Base-by-base conservation (phyloP, 2,113 vertebrate species). In the Azemiops feae region DNA sequence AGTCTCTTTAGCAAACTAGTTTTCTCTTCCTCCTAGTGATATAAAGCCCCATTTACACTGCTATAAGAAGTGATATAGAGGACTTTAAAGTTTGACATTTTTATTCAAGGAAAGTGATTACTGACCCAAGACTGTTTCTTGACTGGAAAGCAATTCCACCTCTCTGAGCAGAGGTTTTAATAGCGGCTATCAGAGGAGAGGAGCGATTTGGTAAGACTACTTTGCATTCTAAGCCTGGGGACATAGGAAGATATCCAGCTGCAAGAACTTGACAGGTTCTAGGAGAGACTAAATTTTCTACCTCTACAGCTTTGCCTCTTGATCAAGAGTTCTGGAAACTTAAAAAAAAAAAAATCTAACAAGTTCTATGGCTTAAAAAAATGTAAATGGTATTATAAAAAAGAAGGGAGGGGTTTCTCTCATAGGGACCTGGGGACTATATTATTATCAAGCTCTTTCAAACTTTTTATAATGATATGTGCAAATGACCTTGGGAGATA, bases 61-160 rank as follows among this genome's bases (percentile, higher is more conserved):
- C 57, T 69, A 52, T 34, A 87, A 45, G 74, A 69, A 47, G 81
- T 89, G 87, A 92, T 92, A 87, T 90, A 94, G 81, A 90, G 91
- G 74, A 90, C 88, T 92, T 90, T 54, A 92, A 90, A 64, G 91
- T 53, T 23, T 90, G 93, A 92, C 88, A 74, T 90, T 94, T 92
- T 94, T 94, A 94, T 87, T 90, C 88, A 92, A 94, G 55, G 50
- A 90, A 90, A 94, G 81, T 85, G 87, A 86, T 92, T 90, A 87
- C 88, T 92, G 93, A 87, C 57, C 88, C 81, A 87, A 55, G 74
- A 87, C 91, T 90, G 57, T 30, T 45, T 89, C 74, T 89, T 86
- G 91, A 88, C 87, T 89, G 25, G 87, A 69, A 57, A 64, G 52
- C 50, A 86, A 87, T 86, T 94, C 57, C 14, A 74, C 47, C 39